Base-by-base conservation (phyloP, 2,797 vertebrate genomes). In the Anas flavirostris region DNA sequence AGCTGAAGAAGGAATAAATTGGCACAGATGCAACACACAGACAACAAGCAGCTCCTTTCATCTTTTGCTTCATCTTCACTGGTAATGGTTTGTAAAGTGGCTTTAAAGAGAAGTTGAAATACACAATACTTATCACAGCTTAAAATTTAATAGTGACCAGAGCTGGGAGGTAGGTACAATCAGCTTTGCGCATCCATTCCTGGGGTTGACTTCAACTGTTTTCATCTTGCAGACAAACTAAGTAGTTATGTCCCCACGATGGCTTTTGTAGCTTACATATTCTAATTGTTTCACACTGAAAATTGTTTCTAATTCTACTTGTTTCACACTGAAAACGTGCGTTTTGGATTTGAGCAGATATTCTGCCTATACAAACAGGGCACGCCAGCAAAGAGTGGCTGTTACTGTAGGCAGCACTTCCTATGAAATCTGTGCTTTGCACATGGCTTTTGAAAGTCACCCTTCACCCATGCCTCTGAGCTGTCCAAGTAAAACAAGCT, bases 401-500 rank as follows among this genome's bases (percentile, higher is more conserved):
- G 41, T 70, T 69, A 8, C 80, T 64, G 44, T 43, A 90, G 76
- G 28, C 85, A 31, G 76, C 43, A 53, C 48, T 83, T 84, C 55
- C 52, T 53, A 48, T 9, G 26, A 86, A 82, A 74, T 50, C 46
- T 31, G 74, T 25, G 70, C 74, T 74, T 35, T 46, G 50, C 12
- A 5, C 69, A 41, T 2, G 1, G 9, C 2, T 66, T 68, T 82
- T 23, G 14, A 25, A 64, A 62, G 63, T 55, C 77, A 76, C 83
- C 88, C 82, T 82, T 82, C 80, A 79, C 77, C 88, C 83, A 50
- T 35, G 46, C 70, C 80, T 90, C 80, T 35, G 25, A 73, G 83
- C 74, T 53, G n/a, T 39, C 94, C 93, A 94, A 91, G 83, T 56
- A 62, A 93, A 95, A 96, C 94, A 94, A 91, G 94, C 91, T 85